Base-by-base conservation (phyloP, 2,888 invertebrate genomes). In the Pollenia griseotomentosa region DNA sequence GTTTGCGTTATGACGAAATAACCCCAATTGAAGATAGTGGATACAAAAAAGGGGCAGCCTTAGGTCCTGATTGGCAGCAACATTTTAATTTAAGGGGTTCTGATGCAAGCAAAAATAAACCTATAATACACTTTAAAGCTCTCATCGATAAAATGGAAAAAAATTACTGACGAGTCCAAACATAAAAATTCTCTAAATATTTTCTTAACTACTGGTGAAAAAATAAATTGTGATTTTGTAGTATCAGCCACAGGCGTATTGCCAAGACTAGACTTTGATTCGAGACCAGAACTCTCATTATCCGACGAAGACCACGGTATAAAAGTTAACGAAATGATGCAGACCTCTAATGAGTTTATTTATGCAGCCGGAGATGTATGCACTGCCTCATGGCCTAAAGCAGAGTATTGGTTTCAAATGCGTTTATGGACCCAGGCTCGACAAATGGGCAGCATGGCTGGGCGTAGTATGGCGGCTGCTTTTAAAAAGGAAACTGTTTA, bases 401-500 rank as follows among this genome's bases (percentile, higher is more conserved):
- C 97, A 0, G 94, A 95, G 40, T 97, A 98, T 91, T 98, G 98
- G 98, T 97, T 97, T 92, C 97, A 99, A 94, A 97, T 99, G 96
- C 95, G 98, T 84, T 94, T 99, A 51, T 99, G 99, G 99, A 98
- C 98, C 0, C 99, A 99, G 94, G 99, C 99, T 0, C 94, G 98
- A 77, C 99, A 99, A 94, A 99, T 99, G 99, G 99, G 99, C 11
- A 95, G 95, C 78, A 98, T 98, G 94, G 98, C 97, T 40, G 99
- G 98, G 0, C 97, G 97, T 92, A 96, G 97, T 82, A 99, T 99
- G 97, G 95, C 95, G 86, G 91, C 93, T 1, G 87, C 81, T 3
- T 91, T 95, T 9, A 94, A 93, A n/a, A n/a, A n/a, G n/a, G n/a
- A n/a, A n/a, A n/a, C n/a, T n/a, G n/a, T n/a, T n/a, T n/a, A n/a